These are phyloP conservation scores for Clivina fossor DNA, from an alignment of 2,888 invertebrate species.

Conservation along the genomic window DNA sequence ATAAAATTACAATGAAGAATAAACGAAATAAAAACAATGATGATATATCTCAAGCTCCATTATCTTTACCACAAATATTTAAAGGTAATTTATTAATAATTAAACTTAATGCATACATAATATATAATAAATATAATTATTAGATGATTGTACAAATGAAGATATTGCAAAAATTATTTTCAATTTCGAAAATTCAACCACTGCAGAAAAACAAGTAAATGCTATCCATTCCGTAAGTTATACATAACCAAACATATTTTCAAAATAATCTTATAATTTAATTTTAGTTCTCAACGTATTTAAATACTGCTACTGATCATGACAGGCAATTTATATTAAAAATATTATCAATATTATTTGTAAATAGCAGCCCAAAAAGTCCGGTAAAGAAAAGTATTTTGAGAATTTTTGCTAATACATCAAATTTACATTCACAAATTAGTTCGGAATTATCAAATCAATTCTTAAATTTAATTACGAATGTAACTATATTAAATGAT, in stretches of 20 bases:
- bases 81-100: conserved; percentile 6
- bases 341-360: conserved; percentile 37
- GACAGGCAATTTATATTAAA: conserved; percentile 17
- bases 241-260: neutral
- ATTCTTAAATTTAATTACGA: conserved; percentile 4
- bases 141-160: conserved; percentile 14
- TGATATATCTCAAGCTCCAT: neutral
- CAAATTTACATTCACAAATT: conserved; percentile 9
- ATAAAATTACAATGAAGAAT: conserved; percentile 15
- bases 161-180: conserved; percentile 6
- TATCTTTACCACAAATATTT: conserved; percentile 3
- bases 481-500: neutral
- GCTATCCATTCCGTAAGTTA: conserved; percentile 18
- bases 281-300: conserved; percentile 11
- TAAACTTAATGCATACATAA: neutral
- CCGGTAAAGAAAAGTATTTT: conserved; percentile 42
- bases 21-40: conserved; percentile 9
- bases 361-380: conserved; percentile 37
- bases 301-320: conserved; percentile 3
- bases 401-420: conserved; percentile 36
- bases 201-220: conserved; percentile 16
- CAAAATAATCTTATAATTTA: neutral
- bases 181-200: conserved; percentile 6
- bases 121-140: neutral
- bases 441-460: conserved; percentile 11